Percentiles rank a stretch among this genome's conserved stretches.
phyloP scores from a whole-genome alignment of 2,797 vertebrate genomes.

The Potorous gilbertii region DNA sequence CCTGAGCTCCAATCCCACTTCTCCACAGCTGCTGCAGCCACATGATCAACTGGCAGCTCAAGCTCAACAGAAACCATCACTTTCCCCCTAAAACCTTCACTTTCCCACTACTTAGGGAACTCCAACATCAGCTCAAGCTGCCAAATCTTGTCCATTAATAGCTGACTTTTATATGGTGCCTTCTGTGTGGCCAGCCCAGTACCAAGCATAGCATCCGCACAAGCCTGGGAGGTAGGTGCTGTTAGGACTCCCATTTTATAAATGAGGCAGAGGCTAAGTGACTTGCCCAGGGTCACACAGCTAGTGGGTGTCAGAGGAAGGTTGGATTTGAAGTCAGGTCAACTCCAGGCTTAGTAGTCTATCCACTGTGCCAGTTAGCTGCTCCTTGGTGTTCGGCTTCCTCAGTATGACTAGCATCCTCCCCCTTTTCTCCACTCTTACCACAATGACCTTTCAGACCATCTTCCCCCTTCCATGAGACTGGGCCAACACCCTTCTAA shows the following conservation, averaged over 20 bases:
- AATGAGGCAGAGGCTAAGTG: too few species aligned
- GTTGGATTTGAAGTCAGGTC: neutral
- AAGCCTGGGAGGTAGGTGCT: neutral
- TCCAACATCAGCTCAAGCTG: neutral
- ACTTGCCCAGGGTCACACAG: neutral
- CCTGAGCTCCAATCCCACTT: neutral
- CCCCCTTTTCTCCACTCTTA: neutral
- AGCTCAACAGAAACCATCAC: neutral
- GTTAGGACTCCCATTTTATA: too few species aligned
- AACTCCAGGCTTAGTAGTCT: neutral
- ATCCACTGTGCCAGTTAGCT: neutral
- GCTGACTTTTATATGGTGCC: neutral
- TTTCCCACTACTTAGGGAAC: neutral
- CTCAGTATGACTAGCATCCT: neutral
- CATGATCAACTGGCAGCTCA: neutral
- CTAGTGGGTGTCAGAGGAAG: neutral
- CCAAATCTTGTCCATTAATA: neutral
- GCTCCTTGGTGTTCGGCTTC: neutral
- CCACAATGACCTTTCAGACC: neutral
- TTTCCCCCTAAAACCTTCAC: neutral
- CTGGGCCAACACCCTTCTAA: too few species aligned
- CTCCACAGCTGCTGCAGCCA: neutral
- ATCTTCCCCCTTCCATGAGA: neutral
- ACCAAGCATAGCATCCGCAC: neutral
- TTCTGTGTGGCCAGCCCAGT: too few species aligned